Evolutionary conservation across 92 coral and sea anemone species (phyloP), one percentile per base, ranked within the genome.

Genomic region (Meandrina meandrites): DNA sequence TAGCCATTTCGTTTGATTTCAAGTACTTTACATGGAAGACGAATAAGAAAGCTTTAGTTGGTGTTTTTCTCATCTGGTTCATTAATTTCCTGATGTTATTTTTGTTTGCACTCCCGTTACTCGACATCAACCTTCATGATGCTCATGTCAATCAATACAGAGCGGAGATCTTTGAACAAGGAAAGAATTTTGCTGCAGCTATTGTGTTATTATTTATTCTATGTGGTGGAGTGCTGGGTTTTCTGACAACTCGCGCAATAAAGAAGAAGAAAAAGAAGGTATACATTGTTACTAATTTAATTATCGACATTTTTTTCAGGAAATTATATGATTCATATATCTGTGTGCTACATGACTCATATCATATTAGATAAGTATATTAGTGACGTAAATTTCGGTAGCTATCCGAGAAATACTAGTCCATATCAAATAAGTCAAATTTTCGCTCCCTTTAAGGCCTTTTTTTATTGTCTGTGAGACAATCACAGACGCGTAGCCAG

Each of bases 1-100:
- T 77, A 36, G 81, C 35, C 40, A 77, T 77, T 30, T 48, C 81
- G 22, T 77, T 77, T 47, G 81, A 50, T 77, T 27, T 77, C 35
- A 77, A 24, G 58, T 77, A 42, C 58, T 28, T 77, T 10, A 36
- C 62, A 27, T 48, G 81, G 81, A 77, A 77, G 81, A 77, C 81
- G 8, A 77, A 22, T 3, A 77, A 45, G 58, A 77, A 77, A 48
- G 81, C 81, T 18, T 21, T 77, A 24, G 35, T 53, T 10, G 13
- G 58, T 48, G 62, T 48, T 47, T 10, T 27, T 77, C 32, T 77
- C 2, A 77, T 77, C 62, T 77, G 80, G 80, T 45, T 47, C 11
- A 12, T 50, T 27, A 45, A 48, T 77, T 17, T 45, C 22, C 2
- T 47, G 32, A n/a, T 77, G 81, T 5, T 28, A 7, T 12, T 42